phyloP scores from a whole-genome alignment of 2,113 vertebrate genomes.

The Taxidea taxus region DNA sequence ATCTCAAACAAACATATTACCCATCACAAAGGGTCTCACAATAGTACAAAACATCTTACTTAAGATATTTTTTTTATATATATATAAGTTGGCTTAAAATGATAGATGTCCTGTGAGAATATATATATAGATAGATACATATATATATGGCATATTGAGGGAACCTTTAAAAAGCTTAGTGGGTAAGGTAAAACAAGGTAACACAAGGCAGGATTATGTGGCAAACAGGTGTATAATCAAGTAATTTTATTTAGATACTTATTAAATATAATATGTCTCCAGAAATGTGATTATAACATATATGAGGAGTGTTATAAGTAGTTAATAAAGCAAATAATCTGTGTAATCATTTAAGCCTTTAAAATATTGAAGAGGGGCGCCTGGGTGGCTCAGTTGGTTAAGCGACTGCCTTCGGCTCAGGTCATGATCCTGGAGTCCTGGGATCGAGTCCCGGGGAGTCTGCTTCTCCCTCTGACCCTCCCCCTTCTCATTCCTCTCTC shows the following conservation, averaged over 20 bases:
- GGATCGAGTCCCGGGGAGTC: too few relatives aligned
- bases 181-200: background rate
- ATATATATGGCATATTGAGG: background rate
- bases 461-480: too few relatives aligned
- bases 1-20: conserved; percentile 55
- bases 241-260: background rate
- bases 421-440: too few relatives aligned
- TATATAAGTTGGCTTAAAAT: conserved; percentile 72
- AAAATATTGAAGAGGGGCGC: background rate
- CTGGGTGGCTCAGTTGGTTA: too few relatives aligned
- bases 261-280: background rate
- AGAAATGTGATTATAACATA: background rate
- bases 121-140: too few relatives aligned
- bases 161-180: background rate
- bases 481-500: too few relatives aligned
- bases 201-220: background rate
- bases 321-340: background rate
- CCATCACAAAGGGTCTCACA: conserved; percentile 63
- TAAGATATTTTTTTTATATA: conserved; percentile 38
- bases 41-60: conserved; percentile 67
- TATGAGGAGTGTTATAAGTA: background rate
- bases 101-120: background rate
- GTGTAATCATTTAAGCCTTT: background rate
- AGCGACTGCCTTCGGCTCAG: too few relatives aligned
- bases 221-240: background rate